Evolutionary conservation across 2,113 vertebrate species (phyloP), one percentile per base, ranked within the genome.

Genomic region (Upupa epops): DNA sequence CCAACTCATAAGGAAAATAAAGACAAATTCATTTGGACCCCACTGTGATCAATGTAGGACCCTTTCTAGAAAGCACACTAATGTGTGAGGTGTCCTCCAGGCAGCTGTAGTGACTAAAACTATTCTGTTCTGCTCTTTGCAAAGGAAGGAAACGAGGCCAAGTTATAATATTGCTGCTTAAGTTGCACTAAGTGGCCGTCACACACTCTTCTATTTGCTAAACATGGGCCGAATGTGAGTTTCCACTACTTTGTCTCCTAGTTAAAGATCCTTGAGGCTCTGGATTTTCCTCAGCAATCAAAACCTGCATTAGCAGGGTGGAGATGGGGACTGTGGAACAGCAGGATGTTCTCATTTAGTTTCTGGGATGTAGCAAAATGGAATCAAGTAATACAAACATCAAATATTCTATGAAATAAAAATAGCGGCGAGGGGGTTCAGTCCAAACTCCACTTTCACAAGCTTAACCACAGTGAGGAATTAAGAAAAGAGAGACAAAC

Each of bases 141-240:
- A 88, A 95, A 95, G 63, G 74, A 61, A 80, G 64, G 37, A 61
- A 94, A 58, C n/a, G 9, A 89, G 60, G 86, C 80, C 94, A 96
- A 76, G 68, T 66, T 72, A 32, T 78, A 42, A 84, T 45, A 83
- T 86, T 90, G 80, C 46, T 60, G 64, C 73, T 64, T 3, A 89
- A 89, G 29, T 25, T 54, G 76, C 66, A 64, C 74, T 74, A 74
- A 74, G 64, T 51, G 93, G 77, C 46, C 19, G 6, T 6, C 61
- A 32, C 31, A 60, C 42, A n/a, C 60, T 82, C 45, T 68, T 49
- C 78, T 76, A n/a, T 32, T 70, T 29, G 70, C 61, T 28, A 72
- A 65, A 37, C 31, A 37, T n/a, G 56, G 24, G 49, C 69, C 56
- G 55, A 71, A 36, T 59, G 36, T 5, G 34, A 87, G 25, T 89